These are phyloP conservation scores for Drosophila ustulata DNA, from an alignment of 2,888 invertebrate genomes.

Conservation along the genomic window DNA sequence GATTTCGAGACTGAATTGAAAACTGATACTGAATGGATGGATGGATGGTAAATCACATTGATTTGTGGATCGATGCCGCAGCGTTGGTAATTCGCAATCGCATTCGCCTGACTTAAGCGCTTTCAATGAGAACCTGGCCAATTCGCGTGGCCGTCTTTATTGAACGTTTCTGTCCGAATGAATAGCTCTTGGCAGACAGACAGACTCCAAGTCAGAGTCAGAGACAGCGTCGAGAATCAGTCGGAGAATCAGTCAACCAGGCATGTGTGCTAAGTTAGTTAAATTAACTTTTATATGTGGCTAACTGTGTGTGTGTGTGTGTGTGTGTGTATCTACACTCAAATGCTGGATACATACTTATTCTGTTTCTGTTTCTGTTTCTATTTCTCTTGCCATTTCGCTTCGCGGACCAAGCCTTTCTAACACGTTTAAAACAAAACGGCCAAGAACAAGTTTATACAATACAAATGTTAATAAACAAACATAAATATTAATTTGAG, in stretches of 20 bases:
- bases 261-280: slow-evolving; percentile 52
- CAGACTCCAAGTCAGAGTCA: slow-evolving; percentile 59
- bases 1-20: not conserved
- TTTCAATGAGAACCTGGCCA: slow-evolving; percentile 60
- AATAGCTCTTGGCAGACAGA: slow-evolving; percentile 64
- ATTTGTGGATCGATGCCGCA: slow-evolving; percentile 34
- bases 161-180: slow-evolving; percentile 80
- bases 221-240: slow-evolving; percentile 3
- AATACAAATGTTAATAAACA: slow-evolving; percentile 80
- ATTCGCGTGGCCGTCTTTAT: slow-evolving; percentile 79
- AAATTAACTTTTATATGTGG: slow-evolving; percentile 31
- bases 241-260: slow-evolving; percentile 33
- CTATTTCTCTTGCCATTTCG: slow-evolving; percentile 74
- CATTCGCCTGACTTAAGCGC: slow-evolving; percentile 39
- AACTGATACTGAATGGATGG: slow-evolving; percentile 18
- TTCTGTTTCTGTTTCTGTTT: slow-evolving; percentile 44
- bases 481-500: slow-evolving; percentile 80
- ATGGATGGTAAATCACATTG: slow-evolving; percentile 45
- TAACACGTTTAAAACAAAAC: slow-evolving; percentile 79
- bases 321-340: slow-evolving; percentile 21
- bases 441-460: slow-evolving; percentile 76
- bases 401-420: slow-evolving; percentile 73
- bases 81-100: slow-evolving; percentile 25
- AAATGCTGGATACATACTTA: slow-evolving; percentile 28
- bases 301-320: slow-evolving; percentile 18